Base-by-base conservation (phyloP, 2,888 invertebrate species). In the Drosophila algonquin region DNA sequence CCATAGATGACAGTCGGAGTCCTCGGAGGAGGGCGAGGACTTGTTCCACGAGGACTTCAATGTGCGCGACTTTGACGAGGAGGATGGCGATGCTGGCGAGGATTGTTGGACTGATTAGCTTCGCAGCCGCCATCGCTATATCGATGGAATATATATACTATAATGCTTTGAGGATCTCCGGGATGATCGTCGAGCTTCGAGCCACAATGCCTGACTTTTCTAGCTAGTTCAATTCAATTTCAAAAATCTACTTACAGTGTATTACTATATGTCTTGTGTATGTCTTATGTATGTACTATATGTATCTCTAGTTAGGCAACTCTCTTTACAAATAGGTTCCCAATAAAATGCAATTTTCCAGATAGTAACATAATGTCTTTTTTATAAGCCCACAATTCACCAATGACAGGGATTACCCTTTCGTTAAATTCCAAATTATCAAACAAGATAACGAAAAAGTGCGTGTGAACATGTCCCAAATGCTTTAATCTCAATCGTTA, bases 1-100 rank as follows among this genome's bases (percentile, higher is more conserved):
- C 1, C 71, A 88, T n/a, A 92, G 93, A 90, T 92, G 92, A 92
- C 92, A 92, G 63, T 90, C 90, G 16, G 92, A 92, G 76, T 91
- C 91, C 84, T 92, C 93, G 58, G 91, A 90, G 54, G 92, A 91
- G 75, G 91, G 91, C 80, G 92, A 91, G 56, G 90, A 92, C 69
- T 81, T 91, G 58, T 90, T 90, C 73, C 90, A 92, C 74, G 92
- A 92, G 73, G 91, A 90, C 69, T 90, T 90, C 76, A 91, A 91
- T 84, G 87, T 91, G 27, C 76, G 77, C 30, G 90, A 90, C 51
- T 90, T 83, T 30, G 86, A 90, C n/a, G 90, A 90, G 59, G 88
- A 85, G 8, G 78, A 82, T 45, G 90, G 79, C 27, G 80, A 86
- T 14, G 40, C 40, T 40, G 90, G 79, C 45, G 90, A 83, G 62